Evolutionary conservation across 1,140 invertebrate genomes (phyloP), one percentile per base, ranked within the genome.

Genomic region (Drosophila eugracilis): DNA sequence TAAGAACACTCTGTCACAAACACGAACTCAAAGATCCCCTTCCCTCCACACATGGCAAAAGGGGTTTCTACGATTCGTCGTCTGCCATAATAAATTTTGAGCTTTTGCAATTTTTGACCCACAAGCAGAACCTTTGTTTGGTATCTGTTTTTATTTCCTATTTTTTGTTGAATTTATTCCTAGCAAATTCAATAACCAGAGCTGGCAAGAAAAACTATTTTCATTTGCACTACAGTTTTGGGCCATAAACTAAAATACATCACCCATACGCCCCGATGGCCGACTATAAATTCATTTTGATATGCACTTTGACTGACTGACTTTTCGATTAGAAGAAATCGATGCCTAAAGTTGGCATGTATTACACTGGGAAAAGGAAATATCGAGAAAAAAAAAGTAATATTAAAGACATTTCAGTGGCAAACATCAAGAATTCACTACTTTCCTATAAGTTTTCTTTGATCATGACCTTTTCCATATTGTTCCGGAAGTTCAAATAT

Each of bases 231-330:
- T 39, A 42, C 44, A 54, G 52, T 45, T 55, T 55, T 52, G 30
- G 54, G 45, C 34, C 36, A 57, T 45, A 70, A 59, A 52, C 55
- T 71, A 34, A 84, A 53, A 75, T 85, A n/a, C n/a, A 85, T 85
- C 55, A 59, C 75, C 42, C 75, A 84, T 84, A 79, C 80, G 79
- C 55, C 79, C 45, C 32, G 26, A 50, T 9, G 44, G 47, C n/a
- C 17, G 53, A 17, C 60, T 57, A 71, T 85, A 84, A 72, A 75
- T 85, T 67, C 55, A 59, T 39, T 63, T 41, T 26, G 32, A 77
- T 74, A 77, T 86, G 83, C 81, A 86, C 63, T 88, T 77, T 85
- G 83, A 85, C 81, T 81, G 77, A 59, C 81, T 81, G 83, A 81
- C 83, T 88, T 88, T 77, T 24, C 55, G 73, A 67, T 81, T 63